Conservation (phyloP, 2,888 invertebrate genomes). For the Rhagonycha fulva region DNA sequence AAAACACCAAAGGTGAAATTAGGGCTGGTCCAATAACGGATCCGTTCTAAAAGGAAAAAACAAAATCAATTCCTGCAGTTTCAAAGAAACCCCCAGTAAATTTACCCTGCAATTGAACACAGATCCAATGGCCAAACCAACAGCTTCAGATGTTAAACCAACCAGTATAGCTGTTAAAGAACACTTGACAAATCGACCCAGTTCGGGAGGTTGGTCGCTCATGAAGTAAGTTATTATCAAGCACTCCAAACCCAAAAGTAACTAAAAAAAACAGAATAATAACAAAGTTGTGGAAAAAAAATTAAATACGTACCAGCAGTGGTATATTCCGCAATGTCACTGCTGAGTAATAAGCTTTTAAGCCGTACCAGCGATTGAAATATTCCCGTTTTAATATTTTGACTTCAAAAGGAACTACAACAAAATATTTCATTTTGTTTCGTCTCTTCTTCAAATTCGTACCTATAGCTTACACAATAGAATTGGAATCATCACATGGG, state of each 20-base stretch:
- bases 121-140: conserved; percentile 72
- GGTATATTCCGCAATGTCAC: conserved; percentile 62
- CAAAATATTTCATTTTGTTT: conserved; percentile 14
- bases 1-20: conserved; percentile 61
- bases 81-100: conserved; percentile 23
- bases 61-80: background rate
- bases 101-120: conserved; percentile 63
- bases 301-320: conserved; percentile 25
- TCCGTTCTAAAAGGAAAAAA: conserved; percentile 60
- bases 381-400: conserved; percentile 64
- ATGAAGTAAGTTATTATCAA: conserved; percentile 59
- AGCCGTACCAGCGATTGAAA: conserved; percentile 69
- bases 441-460: background rate
- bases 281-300: conserved; percentile 55
- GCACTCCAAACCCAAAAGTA: conserved; percentile 58
- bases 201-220: conserved; percentile 71
- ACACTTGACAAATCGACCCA: conserved; percentile 64
- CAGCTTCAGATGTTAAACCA: conserved; percentile 72
- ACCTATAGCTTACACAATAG: background rate
- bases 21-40: conserved; percentile 63
- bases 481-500: background rate
- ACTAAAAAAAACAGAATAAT: conserved; percentile 49
- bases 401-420: conserved; percentile 65
- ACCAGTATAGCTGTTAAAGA: conserved; percentile 62
- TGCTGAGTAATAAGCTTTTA: conserved; percentile 66